Conservation (phyloP, 1,140 invertebrate genomes). For the Wasmannia auropunctata region DNA sequence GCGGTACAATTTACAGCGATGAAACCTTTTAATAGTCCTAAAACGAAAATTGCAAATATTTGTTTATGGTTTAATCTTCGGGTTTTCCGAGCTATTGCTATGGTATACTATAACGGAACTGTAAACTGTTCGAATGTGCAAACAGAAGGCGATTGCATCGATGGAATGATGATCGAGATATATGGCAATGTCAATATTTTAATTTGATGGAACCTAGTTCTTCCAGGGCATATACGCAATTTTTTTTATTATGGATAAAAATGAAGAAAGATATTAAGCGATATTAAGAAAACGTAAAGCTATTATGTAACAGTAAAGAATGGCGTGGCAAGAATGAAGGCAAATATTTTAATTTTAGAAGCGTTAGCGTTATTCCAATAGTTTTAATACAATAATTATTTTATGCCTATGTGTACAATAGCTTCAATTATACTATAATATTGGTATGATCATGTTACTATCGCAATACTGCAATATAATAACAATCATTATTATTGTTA, state of each 20-base stretch:
- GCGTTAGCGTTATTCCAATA: not conserved
- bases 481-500: slow-evolving; percentile 18
- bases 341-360: not conserved
- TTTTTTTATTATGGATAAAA: not conserved
- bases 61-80: slow-evolving; percentile 13
- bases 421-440: not conserved
- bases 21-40: slow-evolving; percentile 40
- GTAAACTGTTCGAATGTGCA: slow-evolving; percentile 42
- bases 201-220: slow-evolving; percentile 15
- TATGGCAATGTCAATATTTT: slow-evolving; percentile 30
- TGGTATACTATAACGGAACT: not conserved
- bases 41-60: slow-evolving; percentile 44
- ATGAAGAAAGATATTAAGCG: not conserved
- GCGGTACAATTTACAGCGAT: not conserved
- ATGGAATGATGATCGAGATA: slow-evolving; percentile 37
- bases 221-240: not conserved
- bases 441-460: not conserved
- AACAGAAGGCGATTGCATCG: slow-evolving; percentile 41
- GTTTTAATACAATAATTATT: not conserved
- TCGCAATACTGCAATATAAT: not conserved
- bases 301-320: not conserved
- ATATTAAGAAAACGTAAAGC: not conserved
- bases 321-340: not conserved
- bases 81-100: not conserved
- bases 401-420: not conserved